These are phyloP conservation scores for Solenodon paradoxus DNA, from an alignment of 2,113 vertebrate genomes.

Conservation along the genomic window DNA sequence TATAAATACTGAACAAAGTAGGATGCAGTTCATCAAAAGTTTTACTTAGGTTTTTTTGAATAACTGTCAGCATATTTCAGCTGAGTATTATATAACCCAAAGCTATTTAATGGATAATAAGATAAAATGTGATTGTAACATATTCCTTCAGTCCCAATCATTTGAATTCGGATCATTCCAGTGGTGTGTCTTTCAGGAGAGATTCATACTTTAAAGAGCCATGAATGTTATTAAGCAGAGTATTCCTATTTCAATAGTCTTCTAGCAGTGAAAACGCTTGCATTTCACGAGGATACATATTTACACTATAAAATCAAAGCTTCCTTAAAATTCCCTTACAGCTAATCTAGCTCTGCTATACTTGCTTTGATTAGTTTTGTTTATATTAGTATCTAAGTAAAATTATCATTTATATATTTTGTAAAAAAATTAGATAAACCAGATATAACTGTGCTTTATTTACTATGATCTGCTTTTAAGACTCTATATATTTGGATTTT, in stretches of 20 bases:
- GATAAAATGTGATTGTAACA: constrained; percentile 66
- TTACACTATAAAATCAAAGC: background rate
- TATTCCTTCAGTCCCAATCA: constrained; percentile 58
- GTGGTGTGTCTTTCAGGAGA: constrained; percentile 36
- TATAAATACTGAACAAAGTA: constrained; percentile 70
- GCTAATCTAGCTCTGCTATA: background rate
- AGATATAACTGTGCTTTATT: background rate
- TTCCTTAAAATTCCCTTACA: background rate
- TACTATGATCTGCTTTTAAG: background rate
- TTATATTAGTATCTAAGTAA: background rate
- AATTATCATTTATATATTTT: background rate
- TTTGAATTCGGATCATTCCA: constrained; percentile 64
- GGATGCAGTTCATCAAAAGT: constrained; percentile 73
- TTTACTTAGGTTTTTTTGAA: constrained; percentile 70
- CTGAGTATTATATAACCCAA: constrained; percentile 67
- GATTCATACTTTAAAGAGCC: constrained; percentile 7
- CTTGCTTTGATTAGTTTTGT: background rate
- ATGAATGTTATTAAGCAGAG: constrained; percentile 30
- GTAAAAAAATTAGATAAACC: background rate
- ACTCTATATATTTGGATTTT: background rate
- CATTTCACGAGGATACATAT: background rate
- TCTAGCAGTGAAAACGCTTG: constrained; percentile 25
- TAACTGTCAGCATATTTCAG: constrained; percentile 70
- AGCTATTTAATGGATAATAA: constrained; percentile 67
- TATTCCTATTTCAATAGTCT: constrained; percentile 8